A percentile compares a stretch with the other conserved stretches of the same genome.
These are phyloP conservation scores for Heterodera carotae DNA, from an alignment of 1,140 invertebrate species.

Conservation along the genomic window DNA sequence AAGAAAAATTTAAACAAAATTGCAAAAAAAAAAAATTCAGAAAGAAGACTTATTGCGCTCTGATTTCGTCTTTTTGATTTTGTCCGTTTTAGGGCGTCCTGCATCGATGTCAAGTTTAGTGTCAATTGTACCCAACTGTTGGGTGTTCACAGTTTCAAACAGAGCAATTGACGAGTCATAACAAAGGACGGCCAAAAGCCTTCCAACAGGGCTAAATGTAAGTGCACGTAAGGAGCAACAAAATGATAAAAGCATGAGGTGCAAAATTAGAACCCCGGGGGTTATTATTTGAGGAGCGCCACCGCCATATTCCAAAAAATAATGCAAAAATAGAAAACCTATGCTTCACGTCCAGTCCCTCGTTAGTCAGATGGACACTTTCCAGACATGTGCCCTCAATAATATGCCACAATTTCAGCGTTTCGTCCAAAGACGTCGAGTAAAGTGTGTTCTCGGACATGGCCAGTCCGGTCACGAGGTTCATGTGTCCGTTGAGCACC, in stretches of 20 bases:
- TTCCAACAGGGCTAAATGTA: slow-evolving; percentile 47
- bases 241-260: not conserved
- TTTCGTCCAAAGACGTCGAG: slow-evolving; percentile 50
- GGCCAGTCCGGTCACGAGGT: slow-evolving; percentile 35
- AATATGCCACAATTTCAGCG: slow-evolving; percentile 53
- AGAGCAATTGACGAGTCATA: slow-evolving; percentile 50
- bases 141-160: slow-evolving; percentile 39
- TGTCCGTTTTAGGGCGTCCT: slow-evolving; percentile 33
- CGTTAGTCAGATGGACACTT: slow-evolving; percentile 45
- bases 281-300: too few relatives aligned
- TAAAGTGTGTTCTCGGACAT: slow-evolving; percentile 32
- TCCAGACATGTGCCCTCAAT: slow-evolving; percentile 38
- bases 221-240: too few relatives aligned
- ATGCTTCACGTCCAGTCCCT: slow-evolving; percentile 52
- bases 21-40: not conserved
- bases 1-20: not conserved
- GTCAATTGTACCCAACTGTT: slow-evolving; percentile 48
- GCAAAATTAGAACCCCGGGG: not conserved
- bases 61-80: slow-evolving; percentile 44
- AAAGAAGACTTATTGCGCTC: slow-evolving; percentile 49
- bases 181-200: slow-evolving; percentile 47
- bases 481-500: slow-evolving; percentile 41
- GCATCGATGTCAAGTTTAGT: slow-evolving; percentile 51
- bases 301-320: too few relatives aligned
- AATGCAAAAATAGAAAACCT: slow-evolving; percentile 15